phyloP scores from a whole-genome alignment of 1,140 invertebrate species.

The Mizuhopecten yessoensis region DNA sequence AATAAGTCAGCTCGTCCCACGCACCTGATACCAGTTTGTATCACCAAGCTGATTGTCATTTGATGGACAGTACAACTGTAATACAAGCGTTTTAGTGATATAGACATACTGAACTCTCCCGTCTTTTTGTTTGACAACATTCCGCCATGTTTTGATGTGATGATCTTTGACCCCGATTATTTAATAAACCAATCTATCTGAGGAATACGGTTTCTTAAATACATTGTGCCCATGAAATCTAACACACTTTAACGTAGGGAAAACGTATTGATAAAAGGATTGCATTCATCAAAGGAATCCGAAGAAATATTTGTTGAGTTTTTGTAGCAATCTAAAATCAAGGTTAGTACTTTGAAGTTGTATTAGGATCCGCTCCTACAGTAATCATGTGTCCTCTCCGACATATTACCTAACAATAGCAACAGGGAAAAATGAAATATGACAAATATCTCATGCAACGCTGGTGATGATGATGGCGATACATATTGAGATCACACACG shows the following conservation, averaged over 20 bases:
- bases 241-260: background rate
- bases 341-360: background rate
- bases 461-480: background rate
- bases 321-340: background rate
- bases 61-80: background rate
- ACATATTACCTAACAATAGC: background rate
- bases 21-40: background rate
- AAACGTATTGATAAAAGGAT: background rate
- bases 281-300: background rate
- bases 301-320: background rate
- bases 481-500: background rate
- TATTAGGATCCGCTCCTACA: background rate
- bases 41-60: background rate
- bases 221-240: background rate
- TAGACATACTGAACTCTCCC: background rate
- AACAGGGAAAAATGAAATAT: conserved; percentile 7
- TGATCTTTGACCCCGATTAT: background rate
- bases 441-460: conserved; percentile 30
- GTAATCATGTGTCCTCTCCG: background rate
- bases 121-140: background rate
- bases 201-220: background rate
- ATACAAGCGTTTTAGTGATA: background rate
- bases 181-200: background rate
- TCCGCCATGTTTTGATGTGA: conserved; percentile 20
- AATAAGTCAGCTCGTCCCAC: background rate